phyloP scores from a whole-genome alignment of 2,113 vertebrate genomes.

The Acanthisitta chloris region DNA sequence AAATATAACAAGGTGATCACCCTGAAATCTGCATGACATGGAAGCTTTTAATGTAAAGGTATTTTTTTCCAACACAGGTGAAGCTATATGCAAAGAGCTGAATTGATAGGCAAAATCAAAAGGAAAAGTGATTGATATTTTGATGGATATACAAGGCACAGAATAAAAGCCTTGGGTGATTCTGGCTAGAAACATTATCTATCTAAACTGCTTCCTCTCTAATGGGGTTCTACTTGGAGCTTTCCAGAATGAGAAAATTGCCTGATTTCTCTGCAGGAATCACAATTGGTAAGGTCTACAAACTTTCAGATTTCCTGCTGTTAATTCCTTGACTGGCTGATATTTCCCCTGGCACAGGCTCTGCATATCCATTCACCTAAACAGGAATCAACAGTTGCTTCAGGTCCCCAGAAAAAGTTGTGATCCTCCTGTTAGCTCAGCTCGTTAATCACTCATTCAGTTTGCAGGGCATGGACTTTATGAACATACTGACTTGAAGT shows the following conservation, averaged over 20 bases:
- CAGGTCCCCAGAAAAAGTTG: neutral
- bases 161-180: neutral
- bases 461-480: neutral
- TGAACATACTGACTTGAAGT: neutral
- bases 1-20: neutral
- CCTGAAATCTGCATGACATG: neutral
- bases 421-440: neutral
- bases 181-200: neutral
- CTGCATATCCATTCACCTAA: neutral
- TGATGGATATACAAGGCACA: neutral
- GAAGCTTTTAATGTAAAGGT: neutral
- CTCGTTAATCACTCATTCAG: neutral
- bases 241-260: neutral
- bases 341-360: neutral
- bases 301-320: neutral
- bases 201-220: neutral
- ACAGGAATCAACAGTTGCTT: neutral
- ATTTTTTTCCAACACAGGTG: neutral
- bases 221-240: neutral
- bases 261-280: neutral
- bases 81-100: neutral
- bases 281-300: rapidly evolving
- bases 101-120: neutral
- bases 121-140: neutral
- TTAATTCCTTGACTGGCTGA: neutral